Conservation (phyloP, 2,888 invertebrate species). For the Cryptus armator region DNA sequence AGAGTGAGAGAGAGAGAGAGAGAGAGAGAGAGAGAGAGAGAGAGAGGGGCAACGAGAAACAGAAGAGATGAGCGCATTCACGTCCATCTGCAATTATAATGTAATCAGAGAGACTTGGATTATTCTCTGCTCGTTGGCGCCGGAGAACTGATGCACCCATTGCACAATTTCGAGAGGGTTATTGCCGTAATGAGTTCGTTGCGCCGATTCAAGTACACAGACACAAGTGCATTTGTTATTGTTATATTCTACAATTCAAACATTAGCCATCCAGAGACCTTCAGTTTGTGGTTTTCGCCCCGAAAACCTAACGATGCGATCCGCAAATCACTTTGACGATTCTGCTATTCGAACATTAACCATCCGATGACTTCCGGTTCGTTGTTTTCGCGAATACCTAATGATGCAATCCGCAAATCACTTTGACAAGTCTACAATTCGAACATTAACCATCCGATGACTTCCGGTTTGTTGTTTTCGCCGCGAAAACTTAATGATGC, state of each 20-base stretch:
- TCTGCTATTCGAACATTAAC: no score
- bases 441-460: neutral
- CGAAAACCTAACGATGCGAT: neutral
- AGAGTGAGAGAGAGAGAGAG: slow-evolving; percentile 37
- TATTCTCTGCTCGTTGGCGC: slow-evolving; percentile 63
- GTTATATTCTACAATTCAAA: neutral
- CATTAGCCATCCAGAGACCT: neutral
- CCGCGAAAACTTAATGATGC: neutral
- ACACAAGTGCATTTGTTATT: neutral
- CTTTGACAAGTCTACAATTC: neutral
- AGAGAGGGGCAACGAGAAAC: slow-evolving; percentile 31
- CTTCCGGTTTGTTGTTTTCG: neutral
- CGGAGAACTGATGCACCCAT: slow-evolving; percentile 45
- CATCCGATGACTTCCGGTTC: neutral
- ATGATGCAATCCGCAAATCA: neutral
- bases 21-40: neutral
- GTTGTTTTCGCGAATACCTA: neutral
- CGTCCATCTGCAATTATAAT: slow-evolving; percentile 74
- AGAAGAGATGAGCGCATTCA: slow-evolving; percentile 38
- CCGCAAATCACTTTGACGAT: neutral
- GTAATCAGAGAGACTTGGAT: slow-evolving; percentile 72
- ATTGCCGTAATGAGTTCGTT: slow-evolving; percentile 54
- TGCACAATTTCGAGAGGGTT: slow-evolving; percentile 56
- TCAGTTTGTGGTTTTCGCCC: neutral
- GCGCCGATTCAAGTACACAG: neutral